Percentiles rank a stretch among this genome's conserved stretches.
phyloP scores from a whole-genome alignment of 2,797 vertebrate species.

The Catamblyrhynchus diadema region DNA sequence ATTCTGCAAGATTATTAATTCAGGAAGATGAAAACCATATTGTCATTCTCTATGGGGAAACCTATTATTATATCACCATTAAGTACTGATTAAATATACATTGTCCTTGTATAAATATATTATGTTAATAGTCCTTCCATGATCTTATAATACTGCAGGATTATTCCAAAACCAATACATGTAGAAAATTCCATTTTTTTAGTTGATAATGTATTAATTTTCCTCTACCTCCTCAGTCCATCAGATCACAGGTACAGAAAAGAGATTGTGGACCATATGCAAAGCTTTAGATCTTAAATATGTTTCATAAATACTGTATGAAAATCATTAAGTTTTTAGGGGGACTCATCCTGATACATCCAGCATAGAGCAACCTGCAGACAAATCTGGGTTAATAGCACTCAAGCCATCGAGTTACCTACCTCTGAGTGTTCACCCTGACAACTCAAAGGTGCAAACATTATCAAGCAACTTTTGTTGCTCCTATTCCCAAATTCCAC shows the following conservation, averaged over 20 bases:
- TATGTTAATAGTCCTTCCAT: constrained; percentile 37
- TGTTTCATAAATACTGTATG: background rate
- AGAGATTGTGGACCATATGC: background rate
- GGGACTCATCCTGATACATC: background rate
- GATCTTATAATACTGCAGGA: constrained; percentile 27
- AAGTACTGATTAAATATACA: constrained; percentile 53
- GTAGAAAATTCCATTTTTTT: background rate
- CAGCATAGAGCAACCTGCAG: background rate
- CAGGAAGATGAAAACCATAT: constrained; percentile 42
- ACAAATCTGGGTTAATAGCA: background rate
- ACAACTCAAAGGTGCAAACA: background rate
- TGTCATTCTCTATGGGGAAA: background rate
- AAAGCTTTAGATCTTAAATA: background rate
- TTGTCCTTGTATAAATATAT: constrained; percentile 51
- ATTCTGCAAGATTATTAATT: constrained; percentile 53
- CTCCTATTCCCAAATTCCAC: background rate
- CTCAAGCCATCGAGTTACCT: background rate
- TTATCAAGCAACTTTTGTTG: background rate
- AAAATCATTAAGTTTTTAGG: background rate
- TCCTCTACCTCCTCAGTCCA: background rate
- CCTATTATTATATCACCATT: constrained; percentile 58
- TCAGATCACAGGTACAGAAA: background rate
- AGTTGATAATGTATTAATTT: background rate
- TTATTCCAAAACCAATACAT: constrained; percentile 2
- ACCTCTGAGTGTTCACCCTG: background rate